Evolutionary conservation across 2,113 vertebrate genomes (phyloP).

Genomic region (Ibidorhyncha struthersii): DNA sequence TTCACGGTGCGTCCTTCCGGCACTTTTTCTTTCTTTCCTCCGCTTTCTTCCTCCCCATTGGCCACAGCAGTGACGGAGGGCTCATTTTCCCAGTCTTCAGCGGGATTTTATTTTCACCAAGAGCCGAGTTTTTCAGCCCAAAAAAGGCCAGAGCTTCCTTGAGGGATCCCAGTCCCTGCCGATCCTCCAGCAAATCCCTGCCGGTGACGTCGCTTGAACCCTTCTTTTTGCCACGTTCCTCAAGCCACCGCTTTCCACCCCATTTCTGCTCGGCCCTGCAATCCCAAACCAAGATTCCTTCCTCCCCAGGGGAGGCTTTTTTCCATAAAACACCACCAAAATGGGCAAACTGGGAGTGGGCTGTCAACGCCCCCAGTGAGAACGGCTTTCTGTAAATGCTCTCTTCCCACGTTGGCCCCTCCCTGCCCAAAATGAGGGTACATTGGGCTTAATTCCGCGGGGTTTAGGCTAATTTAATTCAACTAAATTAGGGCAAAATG

Average conservation of each 20-base stretch:
- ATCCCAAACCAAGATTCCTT: background rate
- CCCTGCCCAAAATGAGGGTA: background rate
- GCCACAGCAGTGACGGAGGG: no score
- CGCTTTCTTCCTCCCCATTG: no score
- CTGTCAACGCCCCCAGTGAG: no score
- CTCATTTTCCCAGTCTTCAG: no score
- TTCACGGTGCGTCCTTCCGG: no score
- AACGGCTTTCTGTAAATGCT: background rate
- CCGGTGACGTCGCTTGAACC: fast-evolving
- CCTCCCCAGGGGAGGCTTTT: background rate
- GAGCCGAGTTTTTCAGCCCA: background rate
- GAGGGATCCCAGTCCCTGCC: background rate
- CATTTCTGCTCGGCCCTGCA: background rate
- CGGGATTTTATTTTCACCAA: background rate
- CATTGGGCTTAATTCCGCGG: background rate
- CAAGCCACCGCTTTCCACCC: background rate
- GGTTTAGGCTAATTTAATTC: background rate
- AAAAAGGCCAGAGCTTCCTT: background rate
- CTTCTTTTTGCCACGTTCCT: background rate
- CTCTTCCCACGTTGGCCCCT: background rate
- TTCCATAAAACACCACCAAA: background rate
- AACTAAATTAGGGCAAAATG: no score
- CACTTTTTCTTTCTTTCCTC: no score
- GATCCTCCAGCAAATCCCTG: background rate
- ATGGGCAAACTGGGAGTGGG: background rate